Evolutionary conservation across 1,140 invertebrate species (phyloP), one percentile per base, ranked within the genome.

Genomic region (Drosophila guanche): DNA sequence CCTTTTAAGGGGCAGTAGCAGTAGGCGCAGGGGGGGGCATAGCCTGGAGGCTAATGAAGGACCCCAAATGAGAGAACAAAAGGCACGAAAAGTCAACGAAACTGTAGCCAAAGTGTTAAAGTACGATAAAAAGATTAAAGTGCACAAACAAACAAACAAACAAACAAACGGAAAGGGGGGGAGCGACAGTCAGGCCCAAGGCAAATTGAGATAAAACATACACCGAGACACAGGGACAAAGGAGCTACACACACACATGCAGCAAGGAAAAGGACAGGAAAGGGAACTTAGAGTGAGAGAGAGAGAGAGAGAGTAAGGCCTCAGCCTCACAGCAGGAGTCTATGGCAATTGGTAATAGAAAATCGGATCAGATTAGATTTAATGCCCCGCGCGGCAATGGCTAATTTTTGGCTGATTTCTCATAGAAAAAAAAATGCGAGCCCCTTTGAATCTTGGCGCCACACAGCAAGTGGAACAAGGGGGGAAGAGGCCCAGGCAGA

Each of bases 341-440:
- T 37, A 40, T 48, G 58, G 65, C 75, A 83, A 88, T 81, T 78
- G 81, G 73, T 77, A 88, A 88, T 81, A 88, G 81, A 88, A 88
- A 88, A 88, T 88, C 83, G 83, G 70, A 88, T 88, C 83, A 88
- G 83, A 88, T 88, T 88, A 88, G 83, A 83, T 76, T 89, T 88
- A 88, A 88, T 88, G 84, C 33, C 16, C 16, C 33, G 33, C 33
- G 33, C 83, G 71, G 75, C 84, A 67, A 75, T 75, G 67, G 61
- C 83, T 88, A 88, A 88, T 88, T 86, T 88, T 68, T 70, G 67
- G 78, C 48, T 73, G 84, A 88, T 88, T 86, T 83, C 77, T 86
- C 78, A 83, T 73, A 48, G 83, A 65, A 54, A 65, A 50, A 56
- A 56, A 27, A 57, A 70, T 56, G 54, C 22, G 23, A 54, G 37